Evolutionary conservation across 1,140 invertebrate species (phyloP).

Genomic region (Drosophila littoralis): DNA sequence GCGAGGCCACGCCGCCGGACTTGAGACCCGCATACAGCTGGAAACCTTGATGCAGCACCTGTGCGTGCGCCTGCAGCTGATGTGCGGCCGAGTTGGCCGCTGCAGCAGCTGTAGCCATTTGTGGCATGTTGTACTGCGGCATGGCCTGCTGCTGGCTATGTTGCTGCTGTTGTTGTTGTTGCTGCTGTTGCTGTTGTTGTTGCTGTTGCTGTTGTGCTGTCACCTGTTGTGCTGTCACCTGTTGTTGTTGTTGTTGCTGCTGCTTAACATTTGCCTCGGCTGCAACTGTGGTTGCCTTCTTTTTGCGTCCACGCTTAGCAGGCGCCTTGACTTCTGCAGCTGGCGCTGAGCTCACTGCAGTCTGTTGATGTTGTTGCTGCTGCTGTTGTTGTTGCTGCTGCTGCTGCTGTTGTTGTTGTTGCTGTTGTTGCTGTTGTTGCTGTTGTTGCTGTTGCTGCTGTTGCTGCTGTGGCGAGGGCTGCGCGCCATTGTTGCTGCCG

Average conservation of each 20-base stretch:
- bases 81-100: slow-evolving; percentile 49
- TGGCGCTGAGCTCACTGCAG: slow-evolving; percentile 7
- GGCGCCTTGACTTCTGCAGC: slow-evolving; percentile 71
- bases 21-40: slow-evolving; percentile 86
- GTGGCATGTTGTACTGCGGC: slow-evolving; percentile 67
- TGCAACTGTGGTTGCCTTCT: slow-evolving; percentile 73
- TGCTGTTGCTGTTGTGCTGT: slow-evolving; percentile 52
- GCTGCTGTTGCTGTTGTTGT: slow-evolving; percentile 49
- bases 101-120: slow-evolving; percentile 34
- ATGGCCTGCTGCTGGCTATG: slow-evolving; percentile 55
- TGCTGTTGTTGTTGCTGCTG: slow-evolving; percentile 20
- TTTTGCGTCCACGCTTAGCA: slow-evolving; percentile 77
- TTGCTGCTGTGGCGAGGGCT: slow-evolving; percentile 42
- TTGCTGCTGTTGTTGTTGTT: slow-evolving; percentile 41
- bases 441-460: slow-evolving; percentile 41
- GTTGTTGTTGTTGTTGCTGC: slow-evolving; percentile 51
- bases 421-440: slow-evolving; percentile 34
- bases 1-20: slow-evolving; percentile 69
- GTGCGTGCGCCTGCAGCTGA: slow-evolving; percentile 70
- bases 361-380: slow-evolving; percentile 19
- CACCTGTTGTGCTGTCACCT: slow-evolving; percentile 51
- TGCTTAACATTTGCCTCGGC: slow-evolving; percentile 63
- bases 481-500: slow-evolving; percentile 51
- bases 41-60: slow-evolving; percentile 85
- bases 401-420: slow-evolving; percentile 8